Conservation (phyloP, 2,797 vertebrate species). For the Sternotherus odoratus region DNA sequence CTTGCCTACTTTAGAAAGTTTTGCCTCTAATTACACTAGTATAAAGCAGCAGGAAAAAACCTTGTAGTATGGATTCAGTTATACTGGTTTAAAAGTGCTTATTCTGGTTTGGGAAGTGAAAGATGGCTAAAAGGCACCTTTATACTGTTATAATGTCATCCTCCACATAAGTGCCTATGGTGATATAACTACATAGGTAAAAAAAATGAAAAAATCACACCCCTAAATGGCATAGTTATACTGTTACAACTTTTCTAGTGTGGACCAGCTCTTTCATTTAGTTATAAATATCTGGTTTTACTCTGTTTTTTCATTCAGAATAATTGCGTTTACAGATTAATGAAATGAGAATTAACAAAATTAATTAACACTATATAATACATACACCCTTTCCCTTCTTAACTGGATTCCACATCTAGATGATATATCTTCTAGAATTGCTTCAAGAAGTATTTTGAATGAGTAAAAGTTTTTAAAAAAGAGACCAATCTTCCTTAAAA, state of each 20-base stretch:
- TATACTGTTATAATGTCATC: not conserved
- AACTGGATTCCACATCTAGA: not conserved
- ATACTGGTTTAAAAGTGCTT: not conserved
- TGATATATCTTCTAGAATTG: not conserved
- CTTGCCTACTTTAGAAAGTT: not conserved
- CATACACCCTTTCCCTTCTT: not conserved
- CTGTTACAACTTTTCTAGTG: not conserved
- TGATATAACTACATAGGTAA: not conserved
- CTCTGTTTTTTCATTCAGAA: not conserved
- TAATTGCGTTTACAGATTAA: not conserved
- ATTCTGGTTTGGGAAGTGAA: not conserved
- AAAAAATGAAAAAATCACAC: not conserved
- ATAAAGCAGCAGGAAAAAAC: not conserved
- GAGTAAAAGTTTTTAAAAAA: not conserved
- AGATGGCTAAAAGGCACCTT: not conserved
- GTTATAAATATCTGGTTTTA: not conserved
- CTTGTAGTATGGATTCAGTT: not conserved
- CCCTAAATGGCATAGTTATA: not conserved
- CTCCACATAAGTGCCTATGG: not conserved
- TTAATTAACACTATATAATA: not conserved
- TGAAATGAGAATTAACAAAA: not conserved
- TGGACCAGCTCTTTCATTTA: not conserved
- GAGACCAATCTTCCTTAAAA: not conserved
- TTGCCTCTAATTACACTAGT: not conserved
- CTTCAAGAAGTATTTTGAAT: not conserved